Conservation (phyloP, 1,140 invertebrate genomes). For the Papilio helenus region DNA sequence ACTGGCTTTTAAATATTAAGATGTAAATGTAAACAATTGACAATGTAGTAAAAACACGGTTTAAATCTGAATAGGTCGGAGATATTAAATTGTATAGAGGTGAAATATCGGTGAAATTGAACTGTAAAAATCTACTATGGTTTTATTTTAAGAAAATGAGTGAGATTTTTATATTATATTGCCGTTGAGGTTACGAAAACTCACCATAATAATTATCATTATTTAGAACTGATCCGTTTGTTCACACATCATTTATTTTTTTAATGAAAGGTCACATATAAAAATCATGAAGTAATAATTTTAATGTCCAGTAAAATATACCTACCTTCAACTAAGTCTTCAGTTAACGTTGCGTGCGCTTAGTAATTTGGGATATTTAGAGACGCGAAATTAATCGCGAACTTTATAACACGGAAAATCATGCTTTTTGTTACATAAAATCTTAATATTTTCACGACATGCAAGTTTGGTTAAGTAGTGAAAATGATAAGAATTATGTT, state of each 20-base stretch:
- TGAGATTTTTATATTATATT: too few species aligned
- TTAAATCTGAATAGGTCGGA: neutral
- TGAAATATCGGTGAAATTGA: too few species aligned
- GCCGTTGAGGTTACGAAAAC: too few species aligned
- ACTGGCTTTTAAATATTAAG: neutral
- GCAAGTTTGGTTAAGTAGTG: neutral
- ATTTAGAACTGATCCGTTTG: too few species aligned
- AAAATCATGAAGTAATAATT: neutral
- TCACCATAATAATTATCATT: too few species aligned
- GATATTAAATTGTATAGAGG: neutral
- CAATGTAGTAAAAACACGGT: neutral
- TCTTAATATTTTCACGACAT: neutral
- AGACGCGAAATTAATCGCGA: conserved; percentile 1
- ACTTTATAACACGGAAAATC: neutral
- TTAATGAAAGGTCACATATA: neutral
- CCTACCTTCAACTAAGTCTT: neutral
- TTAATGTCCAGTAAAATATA: neutral
- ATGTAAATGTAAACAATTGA: neutral
- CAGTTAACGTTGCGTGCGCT: neutral
- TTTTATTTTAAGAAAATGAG: too few species aligned
- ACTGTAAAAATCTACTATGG: too few species aligned
- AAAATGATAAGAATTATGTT: too few species aligned
- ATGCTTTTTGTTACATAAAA: neutral
- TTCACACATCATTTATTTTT: too few species aligned
- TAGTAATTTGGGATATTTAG: neutral